phyloP scores from a whole-genome alignment of 2,888 invertebrate species.

The Eupithecia subfuscata region DNA sequence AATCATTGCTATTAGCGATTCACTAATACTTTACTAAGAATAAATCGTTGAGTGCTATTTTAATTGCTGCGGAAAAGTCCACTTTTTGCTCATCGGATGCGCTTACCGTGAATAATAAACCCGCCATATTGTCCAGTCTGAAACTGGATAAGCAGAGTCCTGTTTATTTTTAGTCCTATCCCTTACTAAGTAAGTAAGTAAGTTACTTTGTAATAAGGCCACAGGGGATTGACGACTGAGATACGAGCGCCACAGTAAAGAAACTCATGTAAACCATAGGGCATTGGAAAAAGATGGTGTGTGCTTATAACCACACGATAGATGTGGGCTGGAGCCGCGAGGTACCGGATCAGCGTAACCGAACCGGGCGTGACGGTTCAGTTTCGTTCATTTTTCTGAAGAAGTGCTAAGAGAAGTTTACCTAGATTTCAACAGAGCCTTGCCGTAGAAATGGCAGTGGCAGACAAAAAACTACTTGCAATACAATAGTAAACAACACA shows the following conservation, averaged over 20 bases:
- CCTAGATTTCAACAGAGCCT: background rate
- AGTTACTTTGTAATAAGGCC: background rate
- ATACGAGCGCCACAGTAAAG: background rate
- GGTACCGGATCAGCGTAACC: background rate
- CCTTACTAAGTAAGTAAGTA: slow-evolving; percentile 7
- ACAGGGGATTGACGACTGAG: background rate
- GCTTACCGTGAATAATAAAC: slow-evolving; percentile 18
- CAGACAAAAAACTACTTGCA: background rate
- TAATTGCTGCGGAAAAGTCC: slow-evolving; percentile 37
- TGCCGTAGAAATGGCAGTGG: background rate
- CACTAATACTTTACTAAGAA: slow-evolving; percentile 35
- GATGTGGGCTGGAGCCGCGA: background rate
- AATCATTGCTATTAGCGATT: slow-evolving; percentile 34
- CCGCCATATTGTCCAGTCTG: slow-evolving; percentile 13
- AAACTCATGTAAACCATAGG: background rate
- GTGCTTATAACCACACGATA: background rate
- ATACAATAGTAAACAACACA: background rate
- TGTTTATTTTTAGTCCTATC: slow-evolving; percentile 19
- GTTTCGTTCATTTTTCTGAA: background rate
- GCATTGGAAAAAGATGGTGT: background rate
- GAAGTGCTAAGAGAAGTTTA: background rate
- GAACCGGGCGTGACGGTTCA: background rate
- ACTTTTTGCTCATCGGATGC: slow-evolving; percentile 27
- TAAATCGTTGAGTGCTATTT: slow-evolving; percentile 29
- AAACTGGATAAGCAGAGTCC: slow-evolving; percentile 14